phyloP scores from a whole-genome alignment of 2,113 vertebrate genomes.

The Poecile atricapillus region DNA sequence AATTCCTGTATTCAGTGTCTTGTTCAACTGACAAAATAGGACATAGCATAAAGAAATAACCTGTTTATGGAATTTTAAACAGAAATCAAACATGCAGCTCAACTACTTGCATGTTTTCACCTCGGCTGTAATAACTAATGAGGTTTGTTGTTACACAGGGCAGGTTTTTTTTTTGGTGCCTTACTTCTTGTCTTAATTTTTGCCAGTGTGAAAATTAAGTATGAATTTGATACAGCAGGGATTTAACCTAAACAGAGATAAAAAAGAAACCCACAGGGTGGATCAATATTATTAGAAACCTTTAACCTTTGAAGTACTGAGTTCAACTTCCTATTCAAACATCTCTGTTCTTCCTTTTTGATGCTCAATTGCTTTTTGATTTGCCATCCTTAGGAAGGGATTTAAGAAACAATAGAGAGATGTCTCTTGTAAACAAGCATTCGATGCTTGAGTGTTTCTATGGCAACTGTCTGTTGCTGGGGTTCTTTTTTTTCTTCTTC shows the following conservation, averaged over 20 bases:
- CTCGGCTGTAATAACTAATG: conserved; percentile 41
- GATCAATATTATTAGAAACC: conserved; percentile 73
- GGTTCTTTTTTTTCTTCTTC: conserved; percentile 77
- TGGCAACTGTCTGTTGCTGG: conserved; percentile 89
- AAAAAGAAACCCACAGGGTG: conserved; percentile 64
- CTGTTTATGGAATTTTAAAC: conserved; percentile 39
- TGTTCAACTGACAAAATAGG: conserved; percentile 55
- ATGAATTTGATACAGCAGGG: conserved; percentile 77
- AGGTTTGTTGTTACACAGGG: conserved; percentile 66
- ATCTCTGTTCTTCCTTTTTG: conserved; percentile 75
- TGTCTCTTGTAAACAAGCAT: conserved; percentile 89
- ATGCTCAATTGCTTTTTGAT: conserved; percentile 78
- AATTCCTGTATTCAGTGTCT: conserved; percentile 44
- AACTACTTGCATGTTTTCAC: conserved; percentile 43
- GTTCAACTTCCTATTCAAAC: conserved; percentile 75
- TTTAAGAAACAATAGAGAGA: conserved; percentile 79
- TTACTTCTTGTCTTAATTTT: conserved; percentile 83
- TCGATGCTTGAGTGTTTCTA: conserved; percentile 86
- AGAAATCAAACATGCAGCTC: conserved; percentile 25
- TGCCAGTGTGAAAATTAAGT: conserved; percentile 79
- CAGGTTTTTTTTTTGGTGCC: conserved; percentile 79
- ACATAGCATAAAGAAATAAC: conserved; percentile 44
- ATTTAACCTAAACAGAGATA: conserved; percentile 73
- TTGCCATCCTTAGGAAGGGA: conserved; percentile 78
- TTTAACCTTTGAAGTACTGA: conserved; percentile 72